A percentile compares a stretch with the other conserved stretches of the same genome.
Conservation (phyloP, 1,140 invertebrate genomes). For the Capitella teleta region DNA sequence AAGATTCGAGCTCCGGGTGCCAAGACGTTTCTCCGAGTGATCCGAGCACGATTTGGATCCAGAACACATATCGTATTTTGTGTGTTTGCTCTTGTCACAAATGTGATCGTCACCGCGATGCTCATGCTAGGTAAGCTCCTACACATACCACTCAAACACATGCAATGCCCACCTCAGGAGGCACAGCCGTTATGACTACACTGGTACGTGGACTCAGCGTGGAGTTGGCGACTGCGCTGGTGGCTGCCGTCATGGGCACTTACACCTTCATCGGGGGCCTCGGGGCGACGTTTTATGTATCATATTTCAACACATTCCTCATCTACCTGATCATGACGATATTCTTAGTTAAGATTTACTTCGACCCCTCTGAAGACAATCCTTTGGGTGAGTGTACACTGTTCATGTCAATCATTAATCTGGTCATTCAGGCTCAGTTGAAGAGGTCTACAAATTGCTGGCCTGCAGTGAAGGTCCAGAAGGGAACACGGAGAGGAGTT, state of each 20-base stretch:
- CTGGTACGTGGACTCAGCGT: conserved; percentile 30
- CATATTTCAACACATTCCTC: conserved; percentile 40
- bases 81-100: conserved; percentile 38
- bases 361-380: conserved; percentile 17
- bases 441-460: conserved; percentile 19
- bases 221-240: conserved; percentile 32
- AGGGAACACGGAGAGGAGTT: conserved; percentile 29
- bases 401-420: not conserved
- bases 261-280: conserved; percentile 41
- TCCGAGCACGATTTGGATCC: conserved; percentile 35
- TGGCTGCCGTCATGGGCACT: conserved; percentile 32
- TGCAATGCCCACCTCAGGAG: conserved; percentile 16
- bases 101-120: conserved; percentile 40
- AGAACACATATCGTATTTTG: conserved; percentile 36
- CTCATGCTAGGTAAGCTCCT: conserved; percentile 33
- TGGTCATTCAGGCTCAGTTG: conserved; percentile 12
- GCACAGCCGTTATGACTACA: conserved; percentile 28
- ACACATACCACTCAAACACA: not conserved
- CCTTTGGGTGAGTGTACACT: conserved; percentile 19
- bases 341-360: conserved; percentile 34
- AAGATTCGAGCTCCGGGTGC: conserved; percentile 41
- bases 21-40: conserved; percentile 42
- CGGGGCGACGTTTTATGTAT: conserved; percentile 41
- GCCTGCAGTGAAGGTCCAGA: conserved; percentile 21
- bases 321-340: conserved; percentile 35